These are phyloP conservation scores for Apodemia zela DNA, from an alignment of 2,888 invertebrate species.

Conservation along the genomic window DNA sequence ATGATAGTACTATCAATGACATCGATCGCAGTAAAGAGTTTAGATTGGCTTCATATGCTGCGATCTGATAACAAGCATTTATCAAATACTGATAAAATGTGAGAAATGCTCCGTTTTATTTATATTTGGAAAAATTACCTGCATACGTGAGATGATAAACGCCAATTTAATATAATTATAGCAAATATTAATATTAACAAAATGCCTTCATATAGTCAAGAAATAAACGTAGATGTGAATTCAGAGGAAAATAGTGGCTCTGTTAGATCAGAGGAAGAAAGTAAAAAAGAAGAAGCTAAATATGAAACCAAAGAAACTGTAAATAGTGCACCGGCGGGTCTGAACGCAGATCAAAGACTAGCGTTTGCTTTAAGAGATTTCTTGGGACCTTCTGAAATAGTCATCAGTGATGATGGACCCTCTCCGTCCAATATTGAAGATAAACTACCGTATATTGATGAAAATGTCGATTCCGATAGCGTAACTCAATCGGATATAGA, in stretches of 20 bases:
- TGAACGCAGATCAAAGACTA: slow-evolving; percentile 57
- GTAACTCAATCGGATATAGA: slow-evolving; percentile 58
- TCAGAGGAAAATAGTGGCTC: slow-evolving; percentile 52
- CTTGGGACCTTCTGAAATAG: slow-evolving; percentile 45
- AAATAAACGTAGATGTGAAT: slow-evolving; percentile 65
- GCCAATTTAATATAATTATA: slow-evolving; percentile 21
- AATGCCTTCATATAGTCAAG: slow-evolving; percentile 70
- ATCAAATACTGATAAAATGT: slow-evolving; percentile 52
- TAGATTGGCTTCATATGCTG: slow-evolving; percentile 42
- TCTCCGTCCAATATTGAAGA: slow-evolving; percentile 48
- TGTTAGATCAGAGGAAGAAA: slow-evolving; percentile 48
- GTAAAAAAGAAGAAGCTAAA: slow-evolving; percentile 44
- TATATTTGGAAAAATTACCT: slow-evolving; percentile 20
- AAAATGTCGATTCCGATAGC: slow-evolving; percentile 49
- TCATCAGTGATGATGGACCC: slow-evolving; percentile 43
- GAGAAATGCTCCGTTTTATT: slow-evolving; percentile 38
- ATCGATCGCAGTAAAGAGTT: slow-evolving; percentile 49
- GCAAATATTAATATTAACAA: slow-evolving; percentile 35
- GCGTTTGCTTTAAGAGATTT: slow-evolving; percentile 67
- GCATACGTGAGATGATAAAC: slow-evolving; percentile 22
- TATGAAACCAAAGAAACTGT: slow-evolving; percentile 43
- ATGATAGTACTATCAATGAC: slow-evolving; percentile 41
- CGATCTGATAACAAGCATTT: slow-evolving; percentile 42
- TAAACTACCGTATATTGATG: slow-evolving; percentile 64
- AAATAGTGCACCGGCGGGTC: slow-evolving; percentile 46